These are phyloP conservation scores for Zaprionus ghesquierei DNA, from an alignment of 1,140 invertebrate genomes.

Conservation along the genomic window DNA sequence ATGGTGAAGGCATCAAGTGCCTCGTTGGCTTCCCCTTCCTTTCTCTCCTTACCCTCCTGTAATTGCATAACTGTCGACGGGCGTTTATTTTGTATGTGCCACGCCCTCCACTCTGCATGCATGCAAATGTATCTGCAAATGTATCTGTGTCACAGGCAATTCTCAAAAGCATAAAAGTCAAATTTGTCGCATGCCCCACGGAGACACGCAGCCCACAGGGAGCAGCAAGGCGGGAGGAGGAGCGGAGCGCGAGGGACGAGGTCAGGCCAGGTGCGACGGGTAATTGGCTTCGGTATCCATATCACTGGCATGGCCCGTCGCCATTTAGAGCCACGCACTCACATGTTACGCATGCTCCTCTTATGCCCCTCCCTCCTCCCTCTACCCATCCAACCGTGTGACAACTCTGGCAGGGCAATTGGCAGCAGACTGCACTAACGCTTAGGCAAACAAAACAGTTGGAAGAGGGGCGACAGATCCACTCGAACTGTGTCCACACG, in stretches of 20 bases:
- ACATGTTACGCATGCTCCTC: neutral
- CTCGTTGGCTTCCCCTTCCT: slow-evolving; percentile 19
- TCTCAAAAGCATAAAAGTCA: slow-evolving; percentile 80
- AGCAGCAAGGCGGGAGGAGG: neutral
- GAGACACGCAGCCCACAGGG: slow-evolving; percentile 37
- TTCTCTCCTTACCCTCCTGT: slow-evolving; percentile 62
- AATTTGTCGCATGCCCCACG: slow-evolving; percentile 74
- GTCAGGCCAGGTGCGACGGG: slow-evolving; percentile 29
- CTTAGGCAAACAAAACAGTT: neutral
- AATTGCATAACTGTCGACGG: slow-evolving; percentile 65
- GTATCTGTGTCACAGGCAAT: slow-evolving; percentile 76
- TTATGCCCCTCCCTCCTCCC: neutral
- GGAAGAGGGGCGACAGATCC: neutral
- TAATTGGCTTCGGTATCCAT: slow-evolving; percentile 70
- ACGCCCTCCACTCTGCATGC: neutral
- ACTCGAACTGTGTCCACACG: neutral
- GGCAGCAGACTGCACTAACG: neutral
- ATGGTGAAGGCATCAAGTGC: slow-evolving; percentile 49
- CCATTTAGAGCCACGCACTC: slow-evolving; percentile 69
- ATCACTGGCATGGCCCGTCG: slow-evolving; percentile 63
- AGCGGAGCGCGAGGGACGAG: neutral
- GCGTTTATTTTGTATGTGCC: slow-evolving; percentile 13
- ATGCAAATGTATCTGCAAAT: slow-evolving; percentile 3
- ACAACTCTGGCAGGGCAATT: neutral
- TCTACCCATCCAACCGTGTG: neutral